Evolutionary conservation across 2,888 invertebrate genomes (phyloP).

Genomic region (Drosophila flavopinicola): DNA sequence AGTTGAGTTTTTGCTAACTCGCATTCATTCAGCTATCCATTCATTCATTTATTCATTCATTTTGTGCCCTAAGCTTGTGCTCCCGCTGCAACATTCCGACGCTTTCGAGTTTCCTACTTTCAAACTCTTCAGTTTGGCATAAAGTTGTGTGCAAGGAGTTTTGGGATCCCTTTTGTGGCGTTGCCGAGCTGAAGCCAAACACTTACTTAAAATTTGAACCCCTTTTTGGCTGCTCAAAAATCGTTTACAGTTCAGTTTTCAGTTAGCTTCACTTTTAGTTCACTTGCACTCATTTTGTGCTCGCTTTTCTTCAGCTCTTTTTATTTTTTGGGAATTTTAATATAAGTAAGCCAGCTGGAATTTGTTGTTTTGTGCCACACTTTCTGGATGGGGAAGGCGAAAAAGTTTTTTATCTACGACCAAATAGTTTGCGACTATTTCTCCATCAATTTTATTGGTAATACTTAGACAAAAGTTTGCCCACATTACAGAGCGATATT

Average conservation of each 20-base stretch:
- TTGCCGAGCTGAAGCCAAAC: slow-evolving; percentile 34
- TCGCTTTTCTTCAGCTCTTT: slow-evolving; percentile 13
- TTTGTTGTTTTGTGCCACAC: slow-evolving; percentile 29
- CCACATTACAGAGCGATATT: slow-evolving; percentile 57
- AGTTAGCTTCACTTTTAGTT: slow-evolving; percentile 62
- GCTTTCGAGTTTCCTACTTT: slow-evolving; percentile 38
- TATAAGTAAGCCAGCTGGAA: slow-evolving; percentile 69
- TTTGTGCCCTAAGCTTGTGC: slow-evolving; percentile 49
- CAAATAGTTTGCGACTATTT: slow-evolving; percentile 77
- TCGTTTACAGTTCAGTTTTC: slow-evolving; percentile 59
- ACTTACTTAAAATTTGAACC: slow-evolving; percentile 59
- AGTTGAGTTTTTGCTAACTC: slow-evolving; percentile 45
- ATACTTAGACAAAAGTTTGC: slow-evolving; percentile 76
- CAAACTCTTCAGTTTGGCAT: slow-evolving; percentile 37
- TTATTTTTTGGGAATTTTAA: slow-evolving; percentile 61
- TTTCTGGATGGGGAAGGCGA: slow-evolving; percentile 10
- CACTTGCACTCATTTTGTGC: slow-evolving; percentile 55
- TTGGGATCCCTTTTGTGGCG: slow-evolving; percentile 30
- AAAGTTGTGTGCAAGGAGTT: slow-evolving; percentile 38
- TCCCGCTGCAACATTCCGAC: slow-evolving; percentile 40
- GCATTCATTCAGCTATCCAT: slow-evolving; percentile 57
- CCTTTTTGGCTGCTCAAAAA: slow-evolving; percentile 56
- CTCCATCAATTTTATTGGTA: slow-evolving; percentile 80
- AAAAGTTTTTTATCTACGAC: slow-evolving; percentile 77
- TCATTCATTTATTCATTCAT: slow-evolving; percentile 68